Base-by-base conservation (phyloP, 2,797 vertebrate genomes). In the Trichosurus vulpecula region DNA sequence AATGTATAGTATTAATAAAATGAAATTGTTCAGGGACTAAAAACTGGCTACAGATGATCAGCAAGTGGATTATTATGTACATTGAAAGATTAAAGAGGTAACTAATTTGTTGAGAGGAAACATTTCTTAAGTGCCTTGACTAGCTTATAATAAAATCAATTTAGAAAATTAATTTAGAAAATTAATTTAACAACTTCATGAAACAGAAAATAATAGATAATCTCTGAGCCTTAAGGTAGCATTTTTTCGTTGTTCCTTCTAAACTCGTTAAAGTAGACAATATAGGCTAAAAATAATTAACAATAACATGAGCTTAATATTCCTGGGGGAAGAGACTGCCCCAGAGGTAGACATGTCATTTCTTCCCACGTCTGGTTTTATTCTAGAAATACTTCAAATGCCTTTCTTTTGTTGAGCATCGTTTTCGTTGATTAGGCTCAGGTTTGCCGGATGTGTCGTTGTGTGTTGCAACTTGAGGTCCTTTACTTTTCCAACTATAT, bases 251-350 rank as follows among this genome's bases (percentile, higher is more conserved):
- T 12, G 27, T 1, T 91, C 93, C 41, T 93, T 96, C 95, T 51
- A 95, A 91, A 61, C 57, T 94, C 91, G 29, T 92, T 96, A 91
- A 95, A 19, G 52, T 94, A 93, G n/a, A 90, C 91, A 92, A 93
- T 47, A 54, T 27, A 95, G 90, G 30, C 90, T 29, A 54, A 89
- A 92, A 96, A 51, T 74, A 41, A 96, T 12, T 81, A 91, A 41
- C 9, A 57, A 81, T 93, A 93, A 90, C 87, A 91, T 35, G 61
- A 54, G 74, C 92, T 91, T 66, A 89, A 29, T 94, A 92, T 89
- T 96, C 90, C 51, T 61, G 31, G 14, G 93, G 91, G 92, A 81
- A 91, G 51, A 57, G 92, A 35, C n/a, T 93, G 51, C 47, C 47
- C 31, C 52, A 57, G 56, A 94, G 94, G 94, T 55, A 12, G 87